A percentile compares a stretch with the other conserved stretches of the same genome.
These are phyloP conservation scores for Drosophila gaucha DNA, from an alignment of 2,888 invertebrate species.

Conservation along the genomic window DNA sequence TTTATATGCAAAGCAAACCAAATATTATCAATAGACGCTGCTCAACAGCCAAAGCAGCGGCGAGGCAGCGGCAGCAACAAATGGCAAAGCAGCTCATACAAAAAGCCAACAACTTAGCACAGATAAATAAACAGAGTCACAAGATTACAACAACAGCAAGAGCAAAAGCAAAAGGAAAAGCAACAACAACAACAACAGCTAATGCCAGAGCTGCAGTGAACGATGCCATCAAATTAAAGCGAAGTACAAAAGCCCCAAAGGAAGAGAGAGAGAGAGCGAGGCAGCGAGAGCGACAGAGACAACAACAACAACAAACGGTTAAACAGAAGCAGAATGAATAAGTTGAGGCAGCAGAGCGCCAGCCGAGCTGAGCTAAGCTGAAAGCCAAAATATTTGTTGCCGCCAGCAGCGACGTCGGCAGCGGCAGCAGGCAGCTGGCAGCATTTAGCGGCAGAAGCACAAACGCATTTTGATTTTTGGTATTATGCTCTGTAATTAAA, in stretches of 20 bases:
- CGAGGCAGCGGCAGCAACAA: slow-evolving; percentile 22
- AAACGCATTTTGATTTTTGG: slow-evolving; percentile 46
- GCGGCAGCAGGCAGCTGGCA: background rate
- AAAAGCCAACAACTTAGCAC: slow-evolving; percentile 55
- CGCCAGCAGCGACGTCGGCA: slow-evolving; percentile 16
- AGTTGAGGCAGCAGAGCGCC: slow-evolving; percentile 43
- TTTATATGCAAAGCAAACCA: slow-evolving; percentile 79
- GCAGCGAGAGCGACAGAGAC: slow-evolving; percentile 9
- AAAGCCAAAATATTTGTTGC: slow-evolving; percentile 18
- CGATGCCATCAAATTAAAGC: slow-evolving; percentile 50
- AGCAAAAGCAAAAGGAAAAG: slow-evolving; percentile 39
- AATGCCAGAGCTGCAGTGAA: slow-evolving; percentile 61
- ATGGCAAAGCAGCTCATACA: slow-evolving; percentile 46
- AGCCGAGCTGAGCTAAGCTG: slow-evolving; percentile 5
- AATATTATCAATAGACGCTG: slow-evolving; percentile 76
- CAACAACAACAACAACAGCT: slow-evolving; percentile 51
- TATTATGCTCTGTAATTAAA: slow-evolving; percentile 24
- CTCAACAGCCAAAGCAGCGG: slow-evolving; percentile 37
- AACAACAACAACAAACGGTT: slow-evolving; percentile 35
- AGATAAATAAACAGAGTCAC: slow-evolving; percentile 57
- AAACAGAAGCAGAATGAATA: slow-evolving; percentile 66
- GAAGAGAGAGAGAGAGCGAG: slow-evolving; percentile 21
- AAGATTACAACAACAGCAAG: slow-evolving; percentile 45
- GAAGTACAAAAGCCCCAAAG: slow-evolving; percentile 30
- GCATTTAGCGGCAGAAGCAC: slow-evolving; percentile 17